Conservation (phyloP, 2,113 vertebrate genomes). For the Coracopsis vasa region DNA sequence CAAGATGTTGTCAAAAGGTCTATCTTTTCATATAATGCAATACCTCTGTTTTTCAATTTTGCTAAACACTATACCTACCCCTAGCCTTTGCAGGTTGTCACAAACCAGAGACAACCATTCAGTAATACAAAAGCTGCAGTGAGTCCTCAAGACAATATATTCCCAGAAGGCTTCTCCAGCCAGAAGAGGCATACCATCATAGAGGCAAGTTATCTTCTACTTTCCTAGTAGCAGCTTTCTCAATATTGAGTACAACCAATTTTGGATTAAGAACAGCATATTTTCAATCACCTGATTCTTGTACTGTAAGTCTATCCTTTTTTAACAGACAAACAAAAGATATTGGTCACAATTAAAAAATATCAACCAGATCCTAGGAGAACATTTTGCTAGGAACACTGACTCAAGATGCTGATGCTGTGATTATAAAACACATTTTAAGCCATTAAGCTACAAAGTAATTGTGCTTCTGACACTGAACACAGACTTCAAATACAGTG, state of each 20-base stretch:
- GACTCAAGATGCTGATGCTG: background rate
- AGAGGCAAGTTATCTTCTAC: background rate
- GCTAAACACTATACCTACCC: background rate
- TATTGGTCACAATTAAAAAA: background rate
- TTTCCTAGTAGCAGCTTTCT: background rate
- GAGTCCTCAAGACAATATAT: background rate
- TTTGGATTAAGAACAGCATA: background rate
- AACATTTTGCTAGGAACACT: background rate
- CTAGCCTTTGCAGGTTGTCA: background rate
- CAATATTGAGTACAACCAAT: background rate
- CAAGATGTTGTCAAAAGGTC: background rate
- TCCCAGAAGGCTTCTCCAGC: background rate
- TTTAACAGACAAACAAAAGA: background rate
- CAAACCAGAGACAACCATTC: background rate
- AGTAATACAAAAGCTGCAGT: background rate
- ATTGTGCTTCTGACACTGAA: background rate
- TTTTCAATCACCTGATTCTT: background rate
- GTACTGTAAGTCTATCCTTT: background rate
- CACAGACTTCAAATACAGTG: background rate
- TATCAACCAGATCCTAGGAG: background rate
- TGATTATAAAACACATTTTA: background rate
- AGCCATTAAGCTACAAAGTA: background rate
- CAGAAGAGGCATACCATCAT: background rate
- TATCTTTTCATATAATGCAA: background rate
- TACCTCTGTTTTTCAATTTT: background rate